These are phyloP conservation scores for Chelonus insularis DNA, from an alignment of 1,140 invertebrate genomes.

Conservation along the genomic window DNA sequence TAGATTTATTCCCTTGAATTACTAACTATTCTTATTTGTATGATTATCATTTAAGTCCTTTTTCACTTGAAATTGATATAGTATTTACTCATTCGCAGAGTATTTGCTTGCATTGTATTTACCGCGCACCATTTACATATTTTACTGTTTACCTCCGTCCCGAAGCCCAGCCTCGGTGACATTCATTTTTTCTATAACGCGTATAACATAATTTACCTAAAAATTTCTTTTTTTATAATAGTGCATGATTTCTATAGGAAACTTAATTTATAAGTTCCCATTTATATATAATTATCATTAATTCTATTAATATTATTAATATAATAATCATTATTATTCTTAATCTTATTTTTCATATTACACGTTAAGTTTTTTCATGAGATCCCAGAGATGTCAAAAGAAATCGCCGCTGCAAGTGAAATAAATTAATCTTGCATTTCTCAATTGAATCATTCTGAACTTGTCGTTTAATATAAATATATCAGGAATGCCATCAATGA, in stretches of 20 bases:
- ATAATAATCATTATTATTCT: not conserved
- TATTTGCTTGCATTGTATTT: conserved; percentile 11
- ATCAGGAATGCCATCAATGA: no score
- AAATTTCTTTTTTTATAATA: conserved; percentile 11
- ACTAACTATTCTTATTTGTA: conserved; percentile 10
- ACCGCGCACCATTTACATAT: conserved; percentile 14
- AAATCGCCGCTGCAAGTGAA: not conserved
- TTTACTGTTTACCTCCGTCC: conserved; percentile 36
- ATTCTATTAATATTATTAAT: not conserved
- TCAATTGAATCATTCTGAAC: no score
- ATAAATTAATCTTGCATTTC: no score
- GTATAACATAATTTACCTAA: conserved; percentile 30
- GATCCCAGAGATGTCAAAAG: not conserved
- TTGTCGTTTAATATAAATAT: no score
- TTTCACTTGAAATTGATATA: conserved; percentile 28
- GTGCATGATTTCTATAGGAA: not conserved
- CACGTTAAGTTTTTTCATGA: not conserved
- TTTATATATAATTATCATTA: not conserved
- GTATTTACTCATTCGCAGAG: conserved; percentile 19
- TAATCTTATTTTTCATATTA: not conserved
- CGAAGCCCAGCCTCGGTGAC: conserved; percentile 50
- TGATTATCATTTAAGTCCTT: conserved; percentile 14
- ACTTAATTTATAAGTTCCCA: not conserved
- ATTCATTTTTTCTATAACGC: conserved; percentile 33
- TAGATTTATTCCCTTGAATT: not conserved